Evolutionary conservation across 2,888 invertebrate species (phyloP).

Genomic region (Ecdyonurus torrentis): DNA sequence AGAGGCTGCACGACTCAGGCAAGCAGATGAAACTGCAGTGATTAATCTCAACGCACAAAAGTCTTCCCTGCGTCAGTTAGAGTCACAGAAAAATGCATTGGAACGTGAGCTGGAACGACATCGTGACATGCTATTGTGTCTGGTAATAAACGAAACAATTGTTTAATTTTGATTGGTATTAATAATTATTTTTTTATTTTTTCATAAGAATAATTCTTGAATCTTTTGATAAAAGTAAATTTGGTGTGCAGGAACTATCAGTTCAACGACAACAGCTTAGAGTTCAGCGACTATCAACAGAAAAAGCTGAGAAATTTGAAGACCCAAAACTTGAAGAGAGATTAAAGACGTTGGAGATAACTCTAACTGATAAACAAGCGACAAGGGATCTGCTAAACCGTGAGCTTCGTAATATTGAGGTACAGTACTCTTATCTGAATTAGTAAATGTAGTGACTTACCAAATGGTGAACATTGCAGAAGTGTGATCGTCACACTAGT

Average conservation of each 20-base stretch:
- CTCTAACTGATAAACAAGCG: background rate
- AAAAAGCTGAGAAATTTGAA: background rate
- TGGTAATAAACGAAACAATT: too few species aligned
- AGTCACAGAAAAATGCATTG: background rate
- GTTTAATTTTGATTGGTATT: too few species aligned
- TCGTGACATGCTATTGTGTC: background rate
- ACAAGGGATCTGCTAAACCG: background rate
- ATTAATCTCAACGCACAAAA: background rate
- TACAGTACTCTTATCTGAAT: background rate
- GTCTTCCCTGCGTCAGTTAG: background rate
- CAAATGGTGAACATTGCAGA: background rate
- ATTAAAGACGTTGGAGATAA: background rate
- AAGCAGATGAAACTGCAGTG: background rate
- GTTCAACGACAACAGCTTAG: background rate
- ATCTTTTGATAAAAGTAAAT: background rate
- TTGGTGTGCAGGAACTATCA: background rate
- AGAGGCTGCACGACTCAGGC: background rate
- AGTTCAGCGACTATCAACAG: background rate
- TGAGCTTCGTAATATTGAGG: background rate
- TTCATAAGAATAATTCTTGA: background rate
- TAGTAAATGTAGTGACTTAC: background rate
- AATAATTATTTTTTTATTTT: too few species aligned
- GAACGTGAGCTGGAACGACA: background rate
- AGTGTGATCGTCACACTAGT: background rate
- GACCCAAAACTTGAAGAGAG: background rate